A percentile compares a stretch with the other conserved stretches of the same genome.
Conservation (phyloP, 2,797 vertebrate species). For the Lophura swinhoii region DNA sequence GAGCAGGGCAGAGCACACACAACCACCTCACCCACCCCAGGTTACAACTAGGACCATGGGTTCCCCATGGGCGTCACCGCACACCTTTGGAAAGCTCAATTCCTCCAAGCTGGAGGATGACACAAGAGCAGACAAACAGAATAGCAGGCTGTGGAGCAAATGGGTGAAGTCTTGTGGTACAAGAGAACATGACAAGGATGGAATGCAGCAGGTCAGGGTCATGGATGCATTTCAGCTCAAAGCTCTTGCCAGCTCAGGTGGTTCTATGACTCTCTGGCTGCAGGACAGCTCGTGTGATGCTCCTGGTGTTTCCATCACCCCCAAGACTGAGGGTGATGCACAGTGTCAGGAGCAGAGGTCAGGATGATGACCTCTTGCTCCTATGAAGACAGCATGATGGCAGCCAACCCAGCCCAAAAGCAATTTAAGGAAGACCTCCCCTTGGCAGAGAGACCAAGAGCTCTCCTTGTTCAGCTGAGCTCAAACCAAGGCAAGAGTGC, state of each 20-base stretch:
- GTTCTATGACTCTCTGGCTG: neutral
- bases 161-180: neutral
- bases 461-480: neutral
- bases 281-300: accelerated
- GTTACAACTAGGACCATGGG: accelerated
- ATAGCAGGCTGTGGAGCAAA: accelerated
- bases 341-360: neutral
- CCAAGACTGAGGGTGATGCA: accelerated
- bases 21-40: neutral
- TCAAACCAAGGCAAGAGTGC: neutral
- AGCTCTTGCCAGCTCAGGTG: neutral
- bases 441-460: neutral
- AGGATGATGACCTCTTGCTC: neutral
- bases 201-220: neutral
- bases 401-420: neutral
- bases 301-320: neutral
- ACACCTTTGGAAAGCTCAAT: neutral
- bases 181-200: neutral
- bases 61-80: neutral
- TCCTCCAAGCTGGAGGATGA: accelerated
- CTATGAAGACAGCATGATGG: neutral
- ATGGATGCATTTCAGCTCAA: neutral
- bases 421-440: neutral
- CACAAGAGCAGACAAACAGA: accelerated
- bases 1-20: no score